Evolutionary conservation across 2,797 vertebrate genomes (phyloP), one percentile per base, ranked within the genome.

Genomic region (Crenichthys baileyi): DNA sequence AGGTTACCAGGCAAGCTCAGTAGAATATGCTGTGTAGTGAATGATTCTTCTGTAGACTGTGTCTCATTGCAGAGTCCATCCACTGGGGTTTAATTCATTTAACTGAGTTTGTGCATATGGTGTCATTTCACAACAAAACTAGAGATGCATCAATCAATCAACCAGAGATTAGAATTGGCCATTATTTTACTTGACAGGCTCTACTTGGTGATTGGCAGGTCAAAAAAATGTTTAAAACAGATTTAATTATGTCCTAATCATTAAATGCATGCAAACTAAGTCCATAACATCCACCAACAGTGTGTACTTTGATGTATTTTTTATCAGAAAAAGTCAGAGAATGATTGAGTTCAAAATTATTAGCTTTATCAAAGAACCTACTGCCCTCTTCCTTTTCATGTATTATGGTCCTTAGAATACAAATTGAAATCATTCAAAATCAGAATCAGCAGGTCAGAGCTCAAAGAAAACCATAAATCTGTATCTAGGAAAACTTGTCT

Each of bases 1-100:
- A 67, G 41, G 56, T 61, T 48, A 41, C 41, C 18, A 26, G 36
- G 58, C 70, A 76, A 78, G 67, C 29, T 77, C 20, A 26, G 48
- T 31, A 65, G 31, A 60, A 51, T 55, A 36, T 58, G 44, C 5
- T 41, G 31, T 39, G 22, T 9, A 24, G 44, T 5, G 0, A 24
- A 22, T 51, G 15, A 12, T 74, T 79, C 26, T 78, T 9, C 9
- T 36, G 41, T 20, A 72, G 36, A 39, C 9, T 11, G n/a, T 39
- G 15, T 74, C 8, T n/a, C 70, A 26, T 13, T 41, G 29, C 53
- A 26, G 36, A 24, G 72, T 73, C 7, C 18, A 31, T 51, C n/a
- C 46, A 51, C 15, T 20, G 13, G 46, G 18, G 24, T 51, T 36
- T 18, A 63, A 9, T 63, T 20, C 16, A 63, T 63, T 20, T 63